Evolutionary conservation across 1,140 invertebrate genomes (phyloP).

Genomic region (Protaetia brevitarsis): DNA sequence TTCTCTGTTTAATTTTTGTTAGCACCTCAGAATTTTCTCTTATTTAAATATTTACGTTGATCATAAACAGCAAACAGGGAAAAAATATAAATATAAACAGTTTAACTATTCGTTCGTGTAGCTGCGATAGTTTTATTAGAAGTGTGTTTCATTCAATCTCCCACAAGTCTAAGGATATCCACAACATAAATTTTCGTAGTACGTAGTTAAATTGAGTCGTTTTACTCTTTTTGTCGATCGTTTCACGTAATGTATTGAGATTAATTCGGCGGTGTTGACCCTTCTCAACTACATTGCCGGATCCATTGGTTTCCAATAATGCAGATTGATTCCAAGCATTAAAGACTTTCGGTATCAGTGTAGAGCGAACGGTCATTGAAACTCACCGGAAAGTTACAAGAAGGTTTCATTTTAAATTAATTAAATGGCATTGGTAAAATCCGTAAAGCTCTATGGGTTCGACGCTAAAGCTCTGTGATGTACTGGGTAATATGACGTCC

Average conservation of each 20-base stretch:
- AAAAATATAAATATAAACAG: too few relatives aligned
- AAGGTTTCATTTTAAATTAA: constrained; percentile 15
- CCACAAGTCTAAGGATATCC: too few relatives aligned
- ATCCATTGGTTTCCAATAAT: constrained; percentile 18
- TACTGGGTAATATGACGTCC: too few relatives aligned
- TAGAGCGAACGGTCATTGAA: neutral
- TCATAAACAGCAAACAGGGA: too few relatives aligned
- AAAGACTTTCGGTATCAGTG: constrained; percentile 14
- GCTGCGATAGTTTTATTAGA: too few relatives aligned
- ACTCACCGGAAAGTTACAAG: neutral
- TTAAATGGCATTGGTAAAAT: constrained; percentile 5
- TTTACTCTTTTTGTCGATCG: neutral
- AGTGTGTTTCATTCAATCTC: too few relatives aligned
- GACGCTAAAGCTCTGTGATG: too few relatives aligned
- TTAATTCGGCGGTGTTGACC: constrained; percentile 17
- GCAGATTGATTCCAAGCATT: constrained; percentile 12
- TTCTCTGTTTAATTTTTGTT: too few relatives aligned
- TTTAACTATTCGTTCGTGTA: too few relatives aligned
- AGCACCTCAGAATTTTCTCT: too few relatives aligned
- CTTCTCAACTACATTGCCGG: constrained; percentile 11
- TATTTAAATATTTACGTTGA: too few relatives aligned
- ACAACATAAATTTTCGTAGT: constrained; percentile 11
- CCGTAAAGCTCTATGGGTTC: too few relatives aligned
- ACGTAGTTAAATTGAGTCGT: constrained; percentile 18
- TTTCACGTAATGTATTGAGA: constrained; percentile 12